Conservation (phyloP, 2,113 vertebrate species). For the Excalfactoria chinensis region DNA sequence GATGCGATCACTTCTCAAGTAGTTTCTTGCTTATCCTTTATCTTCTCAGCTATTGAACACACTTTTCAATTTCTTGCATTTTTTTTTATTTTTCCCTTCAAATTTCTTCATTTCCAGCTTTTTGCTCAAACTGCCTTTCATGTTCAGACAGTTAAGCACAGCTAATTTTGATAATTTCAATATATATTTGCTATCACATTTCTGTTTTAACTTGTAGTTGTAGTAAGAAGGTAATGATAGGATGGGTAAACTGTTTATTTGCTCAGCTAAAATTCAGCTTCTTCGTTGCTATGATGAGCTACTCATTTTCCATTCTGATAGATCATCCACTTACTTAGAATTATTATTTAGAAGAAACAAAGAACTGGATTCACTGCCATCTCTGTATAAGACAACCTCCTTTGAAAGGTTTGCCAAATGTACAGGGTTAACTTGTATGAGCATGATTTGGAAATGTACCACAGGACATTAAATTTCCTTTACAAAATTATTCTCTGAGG, state of each 20-base stretch:
- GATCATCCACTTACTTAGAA: neutral
- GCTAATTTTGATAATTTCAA: constrained; percentile 43
- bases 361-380: neutral
- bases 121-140: neutral
- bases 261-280: neutral
- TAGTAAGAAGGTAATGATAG: neutral
- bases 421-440: neutral
- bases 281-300: neutral
- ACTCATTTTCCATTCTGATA: neutral
- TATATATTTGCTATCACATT: neutral
- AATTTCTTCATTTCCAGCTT: neutral
- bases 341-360: constrained; percentile 22
- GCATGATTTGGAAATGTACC: neutral
- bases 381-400: neutral
- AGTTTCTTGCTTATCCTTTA: neutral
- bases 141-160: neutral
- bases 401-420: neutral
- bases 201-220: neutral
- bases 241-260: neutral
- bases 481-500: neutral
- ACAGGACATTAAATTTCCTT: neutral
- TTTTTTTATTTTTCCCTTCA: neutral
- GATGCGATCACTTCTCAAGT: neutral
- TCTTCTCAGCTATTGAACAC: neutral
- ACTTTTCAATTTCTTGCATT: neutral